A percentile compares a stretch with the other conserved stretches of the same genome.
Conservation (phyloP, 2,888 invertebrate species). For the Rhagium mordax region DNA sequence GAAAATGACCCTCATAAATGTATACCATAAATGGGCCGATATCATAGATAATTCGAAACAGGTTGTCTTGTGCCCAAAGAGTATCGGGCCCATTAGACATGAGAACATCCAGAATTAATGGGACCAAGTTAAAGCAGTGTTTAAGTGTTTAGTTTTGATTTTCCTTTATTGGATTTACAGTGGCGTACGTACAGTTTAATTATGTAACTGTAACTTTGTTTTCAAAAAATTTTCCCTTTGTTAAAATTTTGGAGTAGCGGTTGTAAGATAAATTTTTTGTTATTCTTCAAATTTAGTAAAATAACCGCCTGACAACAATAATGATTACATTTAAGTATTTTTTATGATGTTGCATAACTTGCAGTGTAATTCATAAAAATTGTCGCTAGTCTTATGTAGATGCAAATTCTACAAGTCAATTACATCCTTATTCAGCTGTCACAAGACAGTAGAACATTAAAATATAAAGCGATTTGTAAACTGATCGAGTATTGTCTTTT, state of each 20-base stretch:
- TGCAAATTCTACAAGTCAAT: not conserved
- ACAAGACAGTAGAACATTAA: not conserved
- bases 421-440: constrained; percentile 7
- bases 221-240: too few relatives aligned
- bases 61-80: constrained; percentile 48
- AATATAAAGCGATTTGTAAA: constrained; percentile 8
- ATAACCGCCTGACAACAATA: too few relatives aligned
- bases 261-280: too few relatives aligned
- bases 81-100: constrained; percentile 6
- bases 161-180: constrained; percentile 8
- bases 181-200: not conserved
- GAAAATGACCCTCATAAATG: constrained; percentile 60
- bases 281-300: too few relatives aligned
- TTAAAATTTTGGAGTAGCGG: too few relatives aligned
- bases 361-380: not conserved
- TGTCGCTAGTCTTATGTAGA: not conserved
- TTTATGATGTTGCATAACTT: not conserved
- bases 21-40: constrained; percentile 62
- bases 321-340: too few relatives aligned
- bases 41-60: constrained; percentile 61
- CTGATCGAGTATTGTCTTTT: constrained; percentile 10
- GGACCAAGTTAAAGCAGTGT: not conserved
- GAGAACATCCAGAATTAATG: constrained; percentile 18
- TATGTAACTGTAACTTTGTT: not conserved
- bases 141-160: constrained; percentile 16